Evolutionary conservation across 2,797 vertebrate genomes (phyloP).

Genomic region (Acrossocheilus wenchowensis): DNA sequence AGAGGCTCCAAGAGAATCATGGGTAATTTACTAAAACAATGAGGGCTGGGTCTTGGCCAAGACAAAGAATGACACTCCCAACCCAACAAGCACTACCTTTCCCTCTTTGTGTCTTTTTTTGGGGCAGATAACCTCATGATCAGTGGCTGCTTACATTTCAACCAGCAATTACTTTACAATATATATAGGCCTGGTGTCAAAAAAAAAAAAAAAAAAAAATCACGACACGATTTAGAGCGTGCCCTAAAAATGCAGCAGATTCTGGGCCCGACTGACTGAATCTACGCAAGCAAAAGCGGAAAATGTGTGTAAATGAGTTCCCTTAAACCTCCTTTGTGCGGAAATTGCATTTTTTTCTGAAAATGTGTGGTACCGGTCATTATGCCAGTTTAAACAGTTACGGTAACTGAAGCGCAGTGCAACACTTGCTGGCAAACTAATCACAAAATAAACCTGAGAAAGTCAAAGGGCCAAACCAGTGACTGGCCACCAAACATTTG

Average conservation of each 20-base stretch:
- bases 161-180: constrained; percentile 51
- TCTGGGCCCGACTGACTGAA: background rate
- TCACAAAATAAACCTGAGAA: constrained; percentile 17
- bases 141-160: constrained; percentile 47
- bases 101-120: constrained; percentile 3
- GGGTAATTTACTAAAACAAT: constrained; percentile 37
- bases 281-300: background rate
- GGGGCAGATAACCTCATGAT: constrained; percentile 40
- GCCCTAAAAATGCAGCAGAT: background rate
- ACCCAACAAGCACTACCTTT: background rate
- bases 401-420: background rate
- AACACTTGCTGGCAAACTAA: constrained; percentile 26
- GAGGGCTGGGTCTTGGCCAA: constrained; percentile 16
- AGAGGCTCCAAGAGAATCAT: constrained; percentile 2
- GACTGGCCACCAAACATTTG: constrained; percentile 27
- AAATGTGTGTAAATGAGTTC: background rate
- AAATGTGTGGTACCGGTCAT: background rate
- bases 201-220: constrained; percentile 41
- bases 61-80: constrained; percentile 27
- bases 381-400: constrained; percentile 24
- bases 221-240: background rate
- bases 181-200: constrained; percentile 33
- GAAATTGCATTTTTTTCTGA: background rate
- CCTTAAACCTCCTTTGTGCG: background rate
- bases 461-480: constrained; percentile 19